A percentile compares a stretch with the other conserved stretches of the same genome.
Conservation (phyloP, 2,113 vertebrate species). For the Xerus inauris region DNA sequence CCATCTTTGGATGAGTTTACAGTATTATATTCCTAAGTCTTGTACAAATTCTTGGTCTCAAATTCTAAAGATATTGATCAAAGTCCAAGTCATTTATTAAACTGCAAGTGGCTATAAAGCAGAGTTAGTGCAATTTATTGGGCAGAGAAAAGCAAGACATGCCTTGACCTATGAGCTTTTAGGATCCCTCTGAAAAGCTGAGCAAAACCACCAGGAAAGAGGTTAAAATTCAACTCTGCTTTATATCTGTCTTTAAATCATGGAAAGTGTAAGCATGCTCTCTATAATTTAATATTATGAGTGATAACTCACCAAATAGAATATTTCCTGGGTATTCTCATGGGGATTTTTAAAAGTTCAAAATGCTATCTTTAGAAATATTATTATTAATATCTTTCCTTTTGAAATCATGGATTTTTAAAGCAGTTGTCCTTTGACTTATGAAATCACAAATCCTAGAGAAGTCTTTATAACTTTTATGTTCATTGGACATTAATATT, state of each 20-base stretch:
- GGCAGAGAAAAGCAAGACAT: conserved; percentile 57
- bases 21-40: conserved; percentile 37
- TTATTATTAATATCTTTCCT: conserved; percentile 57
- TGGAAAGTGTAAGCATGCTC: background rate
- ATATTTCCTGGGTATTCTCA: conserved; percentile 49
- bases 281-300: conserved; percentile 36
- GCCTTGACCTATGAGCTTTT: conserved; percentile 50
- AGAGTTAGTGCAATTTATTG: conserved; percentile 61
- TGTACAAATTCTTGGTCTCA: conserved; percentile 63
- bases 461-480: background rate
- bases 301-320: conserved; percentile 53
- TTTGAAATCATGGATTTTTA: conserved; percentile 48
- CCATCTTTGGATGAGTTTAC: conserved; percentile 31
- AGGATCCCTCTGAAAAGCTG: conserved; percentile 45
- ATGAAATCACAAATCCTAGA: conserved; percentile 47
- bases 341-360: conserved; percentile 37
- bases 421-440: conserved; percentile 32
- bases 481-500: background rate
- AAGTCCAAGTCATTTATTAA: conserved; percentile 82
- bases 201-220: conserved; percentile 59
- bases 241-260: conserved; percentile 63
- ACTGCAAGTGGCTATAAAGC: conserved; percentile 69
- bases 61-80: conserved; percentile 73
- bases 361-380: conserved; percentile 51
- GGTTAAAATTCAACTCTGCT: conserved; percentile 68